These are phyloP conservation scores for Lacanobia wlatinum DNA, from an alignment of 2,888 invertebrate species.

Conservation along the genomic window DNA sequence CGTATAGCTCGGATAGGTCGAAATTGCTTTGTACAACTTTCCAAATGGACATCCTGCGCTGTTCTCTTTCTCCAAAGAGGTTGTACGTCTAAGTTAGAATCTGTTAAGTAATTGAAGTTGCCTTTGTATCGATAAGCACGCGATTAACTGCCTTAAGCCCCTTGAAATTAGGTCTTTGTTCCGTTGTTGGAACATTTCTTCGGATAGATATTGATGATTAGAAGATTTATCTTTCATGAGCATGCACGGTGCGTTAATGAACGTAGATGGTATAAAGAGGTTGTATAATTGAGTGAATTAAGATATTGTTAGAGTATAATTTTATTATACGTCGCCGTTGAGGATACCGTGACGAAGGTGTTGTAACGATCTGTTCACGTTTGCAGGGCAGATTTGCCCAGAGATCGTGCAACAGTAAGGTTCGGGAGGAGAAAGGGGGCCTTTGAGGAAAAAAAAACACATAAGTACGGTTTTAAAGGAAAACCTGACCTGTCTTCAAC, in stretches of 20 bases:
- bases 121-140: conserved; percentile 64
- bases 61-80: conserved; percentile 63
- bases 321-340: background rate
- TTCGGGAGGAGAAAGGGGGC: too few relatives aligned
- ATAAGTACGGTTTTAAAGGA: too few relatives aligned
- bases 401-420: too few relatives aligned
- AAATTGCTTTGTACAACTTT: conserved; percentile 70
- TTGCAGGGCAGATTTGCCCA: too few relatives aligned
- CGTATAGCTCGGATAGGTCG: conserved; percentile 52
- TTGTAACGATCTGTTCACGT: too few relatives aligned
- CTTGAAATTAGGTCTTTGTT: conserved; percentile 49
- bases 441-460: too few relatives aligned
- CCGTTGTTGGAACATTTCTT: conserved; percentile 28
- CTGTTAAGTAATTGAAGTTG: conserved; percentile 72
- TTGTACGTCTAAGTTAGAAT: conserved; percentile 66
- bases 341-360: too few relatives aligned
- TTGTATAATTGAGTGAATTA: conserved; percentile 52
- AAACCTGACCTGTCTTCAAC: too few relatives aligned
- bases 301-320: conserved; percentile 11
- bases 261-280: conserved; percentile 42
- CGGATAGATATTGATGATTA: conserved; percentile 64
- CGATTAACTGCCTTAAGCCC: conserved; percentile 60
- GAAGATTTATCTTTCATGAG: conserved; percentile 62
- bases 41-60: conserved; percentile 68
- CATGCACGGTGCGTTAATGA: conserved; percentile 55